These are phyloP conservation scores for Formica exsecta DNA, from an alignment of 1,140 invertebrate species.

Conservation along the genomic window DNA sequence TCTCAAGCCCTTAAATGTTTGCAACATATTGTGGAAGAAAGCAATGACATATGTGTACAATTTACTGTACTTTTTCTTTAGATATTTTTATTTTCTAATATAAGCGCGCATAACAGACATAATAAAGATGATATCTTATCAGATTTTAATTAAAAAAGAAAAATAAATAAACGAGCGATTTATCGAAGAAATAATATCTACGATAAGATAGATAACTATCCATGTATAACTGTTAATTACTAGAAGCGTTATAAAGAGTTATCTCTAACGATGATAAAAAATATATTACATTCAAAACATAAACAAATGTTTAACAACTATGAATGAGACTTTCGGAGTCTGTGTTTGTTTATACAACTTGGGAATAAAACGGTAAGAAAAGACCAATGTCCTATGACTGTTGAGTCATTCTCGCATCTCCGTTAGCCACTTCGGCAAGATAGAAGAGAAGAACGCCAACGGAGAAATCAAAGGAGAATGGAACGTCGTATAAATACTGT, in stretches of 20 bases:
- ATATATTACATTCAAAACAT: neutral
- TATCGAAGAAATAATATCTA: neutral
- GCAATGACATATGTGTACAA: neutral
- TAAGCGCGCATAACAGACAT: too few species aligned
- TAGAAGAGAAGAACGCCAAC: constrained; percentile 15
- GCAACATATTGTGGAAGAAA: neutral
- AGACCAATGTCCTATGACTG: neutral
- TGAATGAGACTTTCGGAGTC: neutral
- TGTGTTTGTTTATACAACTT: neutral
- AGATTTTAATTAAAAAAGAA: neutral
- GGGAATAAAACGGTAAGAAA: constrained; percentile 16
- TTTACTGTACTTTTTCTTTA: neutral
- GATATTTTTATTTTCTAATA: neutral
- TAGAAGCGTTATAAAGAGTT: neutral
- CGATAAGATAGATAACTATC: neutral
- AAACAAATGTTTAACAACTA: neutral
- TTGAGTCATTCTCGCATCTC: constrained; percentile 25
- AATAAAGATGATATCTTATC: neutral
- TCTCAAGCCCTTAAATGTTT: constrained; percentile 6
- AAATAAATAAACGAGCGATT: neutral
- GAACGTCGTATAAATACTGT: constrained; percentile 25
- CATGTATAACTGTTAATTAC: neutral
- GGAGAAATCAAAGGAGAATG: constrained; percentile 26
- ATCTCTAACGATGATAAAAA: neutral
- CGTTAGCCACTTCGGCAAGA: constrained; percentile 17